Base-by-base conservation (phyloP, 2,797 vertebrate genomes). In the Siniperca scherzeri region DNA sequence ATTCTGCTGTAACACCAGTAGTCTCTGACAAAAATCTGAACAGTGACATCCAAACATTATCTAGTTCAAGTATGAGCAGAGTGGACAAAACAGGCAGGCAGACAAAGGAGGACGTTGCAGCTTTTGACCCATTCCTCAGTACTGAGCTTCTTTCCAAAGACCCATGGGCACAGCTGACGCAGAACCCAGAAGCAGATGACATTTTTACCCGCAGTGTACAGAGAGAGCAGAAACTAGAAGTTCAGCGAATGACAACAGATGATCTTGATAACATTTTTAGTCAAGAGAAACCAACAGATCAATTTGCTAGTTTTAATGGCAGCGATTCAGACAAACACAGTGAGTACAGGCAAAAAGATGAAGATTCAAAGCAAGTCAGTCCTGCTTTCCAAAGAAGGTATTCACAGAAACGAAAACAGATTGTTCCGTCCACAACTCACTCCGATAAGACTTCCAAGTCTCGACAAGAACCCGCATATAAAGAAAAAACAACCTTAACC, bases 181-280 rank as follows among this genome's bases (percentile, higher is more conserved):
- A 80, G 17, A 83, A 71, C 36, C 82, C 78, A 40, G 62, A 79
- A 65, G 71, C 25, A 50, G 74, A 89, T 55, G 62, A 72, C 22
- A 8, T 90, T 61, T 94, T 95, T 30, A 74, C 66, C 13, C 21
- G 56, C 11, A 75, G 44, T 1, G 19, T 46, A 21, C 80, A 79
- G 61, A 86, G 73, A 70, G 81, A 87, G 55, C 62, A 77, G 61
- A 92, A 78, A 70, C 48, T 78, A 10, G 78, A 93, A 65, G 79
- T 91, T 40, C 25, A 4, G 22, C 85, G 79, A 69, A 90, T 91
- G 81, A 87, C 83, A 4, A 1, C 69, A 8, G 70, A 85, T 42
- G 91, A 95, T 81, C 85, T 94, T 64, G 89, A 94, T 55, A 25
- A 85, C 1, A 62, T 92, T 53, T 95, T 94, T 70, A 55, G 11